Evolutionary conservation across 1,140 invertebrate species (phyloP), one percentile per base, ranked within the genome.

Genomic region (Drosophila teissieri): DNA sequence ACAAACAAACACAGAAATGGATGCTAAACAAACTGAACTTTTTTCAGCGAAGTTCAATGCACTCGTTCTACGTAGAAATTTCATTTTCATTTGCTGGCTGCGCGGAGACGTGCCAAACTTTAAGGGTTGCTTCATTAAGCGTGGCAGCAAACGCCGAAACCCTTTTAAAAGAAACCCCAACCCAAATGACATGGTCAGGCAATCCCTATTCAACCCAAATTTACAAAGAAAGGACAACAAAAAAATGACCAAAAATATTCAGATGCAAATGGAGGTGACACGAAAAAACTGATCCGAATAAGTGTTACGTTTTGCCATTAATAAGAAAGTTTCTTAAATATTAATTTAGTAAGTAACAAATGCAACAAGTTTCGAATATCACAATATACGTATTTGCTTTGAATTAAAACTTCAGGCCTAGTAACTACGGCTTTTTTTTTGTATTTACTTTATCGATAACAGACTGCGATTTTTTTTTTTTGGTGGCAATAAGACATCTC

Each of bases 51-150:
- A 79, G 83, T 88, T 88, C 84, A 88, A 49, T 83, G 83, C 64
- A 83, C 83, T 69, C 58, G 40, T 15, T 65, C 15, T 22, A 22
- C 14, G 37, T 44, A 46, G 4, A 36, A 58, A 58, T 46, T 51
- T 36, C 19, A 67, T 67, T 74, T 81, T 64, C 60, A 46, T 86
- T 86, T 64, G 58, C 57, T 64, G 63, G 45, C 34, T 19, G 49
- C 52, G 31, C 14, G 53, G 75, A 78, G 78, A 78, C 84, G 80
- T 88, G 84, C 84, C 84, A 89, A 83, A 78, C 64, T 83, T 84
- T 88, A 88, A 84, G 84, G 84, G 84, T 88, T 89, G 84, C 84
- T 88, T 89, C 84, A 89, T 89, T 88, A 83, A 65, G 61, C 75
- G 57, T 60, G 52, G 68, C 74, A 58, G 36, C 53, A 14, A 52